phyloP scores from a whole-genome alignment of 2,113 vertebrate species.

The Gymnogyps californianus region DNA sequence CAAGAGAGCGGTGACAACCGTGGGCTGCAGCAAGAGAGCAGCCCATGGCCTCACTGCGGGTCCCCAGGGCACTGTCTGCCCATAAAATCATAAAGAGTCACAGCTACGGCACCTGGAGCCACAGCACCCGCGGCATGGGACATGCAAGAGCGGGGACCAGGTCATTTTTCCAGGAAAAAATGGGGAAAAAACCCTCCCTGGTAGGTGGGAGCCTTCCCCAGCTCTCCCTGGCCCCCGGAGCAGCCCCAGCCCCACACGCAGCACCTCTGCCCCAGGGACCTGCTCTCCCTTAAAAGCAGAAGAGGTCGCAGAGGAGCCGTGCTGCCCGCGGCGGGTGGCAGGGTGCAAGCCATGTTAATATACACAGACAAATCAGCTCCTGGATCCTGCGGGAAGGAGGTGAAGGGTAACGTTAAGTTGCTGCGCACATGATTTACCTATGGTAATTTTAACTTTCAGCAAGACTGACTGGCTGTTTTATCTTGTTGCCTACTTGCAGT shows the following conservation, averaged over 20 bases:
- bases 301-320: neutral
- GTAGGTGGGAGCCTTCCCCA: neutral
- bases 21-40: neutral
- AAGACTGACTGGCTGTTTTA: neutral
- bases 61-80: neutral
- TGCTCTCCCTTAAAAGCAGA: neutral
- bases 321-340: neutral
- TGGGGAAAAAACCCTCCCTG: fast-evolving
- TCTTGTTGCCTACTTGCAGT: neutral
- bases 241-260: neutral
- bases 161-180: neutral
- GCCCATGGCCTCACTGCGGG: fast-evolving
- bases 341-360: neutral
- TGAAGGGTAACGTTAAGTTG: neutral
- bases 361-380: neutral
- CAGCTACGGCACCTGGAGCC: neutral
- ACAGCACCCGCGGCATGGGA: neutral
- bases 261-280: neutral
- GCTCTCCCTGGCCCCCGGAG: neutral
- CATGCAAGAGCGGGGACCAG: neutral
- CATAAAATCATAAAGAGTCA: neutral
- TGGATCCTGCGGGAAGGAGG: constrained; percentile 6
- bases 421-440: neutral
- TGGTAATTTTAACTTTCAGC: neutral
- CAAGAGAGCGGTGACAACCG: fast-evolving